Evolutionary conservation across 1,140 invertebrate genomes (phyloP), one percentile per base, ranked within the genome.

Genomic region (Drosophila ananassae): DNA sequence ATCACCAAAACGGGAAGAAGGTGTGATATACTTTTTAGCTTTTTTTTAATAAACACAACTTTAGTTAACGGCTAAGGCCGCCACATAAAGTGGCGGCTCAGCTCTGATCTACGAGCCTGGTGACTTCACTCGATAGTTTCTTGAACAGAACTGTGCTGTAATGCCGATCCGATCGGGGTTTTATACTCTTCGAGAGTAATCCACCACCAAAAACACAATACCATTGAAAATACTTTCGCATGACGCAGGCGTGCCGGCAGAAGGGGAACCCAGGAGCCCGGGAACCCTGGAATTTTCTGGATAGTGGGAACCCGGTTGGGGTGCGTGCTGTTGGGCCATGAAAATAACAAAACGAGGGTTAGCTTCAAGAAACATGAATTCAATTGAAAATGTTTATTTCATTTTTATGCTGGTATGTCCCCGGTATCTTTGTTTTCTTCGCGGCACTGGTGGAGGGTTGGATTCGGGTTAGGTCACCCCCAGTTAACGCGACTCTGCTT

Each of bases 191-290:
- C 17, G 7, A 3, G 34, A 25, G n/a, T 62, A 72, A 89, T 53
- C 84, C 79, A 77, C 83, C 83, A 89, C 83, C 76, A 71, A 59
- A 57, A 37, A 44, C 34, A 5, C 37, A 47, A 12, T 25, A 66
- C 68, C 61, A 66, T 21, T 73, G 76, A 50, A 77, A 89, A 89
- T 89, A 83, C 73, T 89, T 87, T 87, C 75, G 83, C 83, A 87
- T 87, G 82, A 87, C 82, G 82, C 82, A 85, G 82, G 82, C 82
- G 82, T 89, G 83, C 74, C 82, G 22, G 44, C 8, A 48, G 32
- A 34, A 37, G 44, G 44, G 10, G 32, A 50, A 13, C 25, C 3
- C 10, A 22, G 22, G 46, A 17, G 44, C 17, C 4, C 13, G 41
- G 41, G 41, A 44, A 44, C 41, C 17, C n/a, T 44, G 41, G 41